These are phyloP conservation scores for Sphaeridia pumilis DNA, from an alignment of 2,888 invertebrate species.

Conservation along the genomic window DNA sequence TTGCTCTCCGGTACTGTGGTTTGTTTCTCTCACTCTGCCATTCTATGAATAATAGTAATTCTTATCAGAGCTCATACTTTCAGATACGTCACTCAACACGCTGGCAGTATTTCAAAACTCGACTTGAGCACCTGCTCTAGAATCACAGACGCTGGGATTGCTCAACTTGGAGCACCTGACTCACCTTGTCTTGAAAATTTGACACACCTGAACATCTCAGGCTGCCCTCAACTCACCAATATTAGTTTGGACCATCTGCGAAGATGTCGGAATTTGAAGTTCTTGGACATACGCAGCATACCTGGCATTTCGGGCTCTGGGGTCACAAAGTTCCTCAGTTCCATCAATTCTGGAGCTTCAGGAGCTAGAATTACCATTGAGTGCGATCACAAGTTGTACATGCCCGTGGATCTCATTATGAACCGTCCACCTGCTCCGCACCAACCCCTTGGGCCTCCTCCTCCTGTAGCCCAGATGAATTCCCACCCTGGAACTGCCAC, in stretches of 20 bases:
- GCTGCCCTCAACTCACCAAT: constrained; percentile 71
- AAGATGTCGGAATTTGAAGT: constrained; percentile 36
- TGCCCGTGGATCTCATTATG: constrained; percentile 6
- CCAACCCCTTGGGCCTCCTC: too few relatives aligned
- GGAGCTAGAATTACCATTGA: constrained; percentile 22
- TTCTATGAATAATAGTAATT: not conserved
- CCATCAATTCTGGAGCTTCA: constrained; percentile 10
- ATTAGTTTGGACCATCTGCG: constrained; percentile 59
- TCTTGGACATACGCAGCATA: constrained; percentile 41
- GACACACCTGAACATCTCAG: constrained; percentile 63
- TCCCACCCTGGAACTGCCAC: too few relatives aligned
- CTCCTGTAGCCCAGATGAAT: too few relatives aligned
- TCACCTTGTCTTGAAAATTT: constrained; percentile 52
- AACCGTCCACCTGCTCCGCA: too few relatives aligned
- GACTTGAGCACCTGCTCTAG: constrained; percentile 77
- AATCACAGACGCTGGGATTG: constrained; percentile 80
- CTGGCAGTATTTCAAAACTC: constrained; percentile 60
- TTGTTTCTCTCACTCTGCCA: not conserved
- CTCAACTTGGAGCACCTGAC: constrained; percentile 66
- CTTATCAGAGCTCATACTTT: not conserved
- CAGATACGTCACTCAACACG: constrained; percentile 59
- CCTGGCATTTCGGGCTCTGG: constrained; percentile 28
- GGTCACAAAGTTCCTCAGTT: constrained; percentile 27
- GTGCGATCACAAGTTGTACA: constrained; percentile 15
- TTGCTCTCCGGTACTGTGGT: constrained; percentile 52